Conservation (phyloP, 2,888 invertebrate species). For the Embidobia sp. region DNA sequence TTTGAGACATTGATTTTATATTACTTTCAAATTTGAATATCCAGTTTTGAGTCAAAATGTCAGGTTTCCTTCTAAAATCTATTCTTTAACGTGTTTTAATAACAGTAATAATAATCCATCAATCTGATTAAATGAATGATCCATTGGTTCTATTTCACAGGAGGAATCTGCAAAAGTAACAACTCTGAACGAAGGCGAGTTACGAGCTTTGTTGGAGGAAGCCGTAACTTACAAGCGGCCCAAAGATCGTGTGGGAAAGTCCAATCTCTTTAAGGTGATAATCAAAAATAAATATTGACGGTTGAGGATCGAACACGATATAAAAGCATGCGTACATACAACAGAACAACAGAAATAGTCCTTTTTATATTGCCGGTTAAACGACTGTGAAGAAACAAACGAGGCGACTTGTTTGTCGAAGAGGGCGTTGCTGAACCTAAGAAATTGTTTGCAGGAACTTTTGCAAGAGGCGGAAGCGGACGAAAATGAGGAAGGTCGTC, state of each 20-base stretch:
- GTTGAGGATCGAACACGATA: no score
- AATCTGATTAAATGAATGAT: not conserved
- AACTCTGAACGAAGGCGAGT: conserved; percentile 88
- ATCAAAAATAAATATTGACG: not conserved
- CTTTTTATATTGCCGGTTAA: no score
- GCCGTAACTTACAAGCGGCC: conserved; percentile 92
- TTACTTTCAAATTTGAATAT: no score
- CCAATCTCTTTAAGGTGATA: conserved; percentile 89
- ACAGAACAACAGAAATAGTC: no score
- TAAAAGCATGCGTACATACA: no score
- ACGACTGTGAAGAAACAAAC: no score
- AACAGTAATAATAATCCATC: no score
- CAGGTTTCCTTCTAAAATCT: no score
- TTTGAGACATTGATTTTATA: no score
- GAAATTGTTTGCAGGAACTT: conserved; percentile 85
- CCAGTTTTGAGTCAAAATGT: no score
- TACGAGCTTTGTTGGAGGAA: conserved; percentile 91
- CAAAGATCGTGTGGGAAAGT: conserved; percentile 92
- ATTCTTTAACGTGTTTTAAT: not conserved
- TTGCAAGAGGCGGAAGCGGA: conserved; percentile 90
- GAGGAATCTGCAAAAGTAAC: conserved; percentile 80
- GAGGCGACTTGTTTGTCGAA: no score
- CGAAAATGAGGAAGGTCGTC: conserved; percentile 83
- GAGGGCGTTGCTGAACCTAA: no score
- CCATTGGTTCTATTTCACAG: conserved; percentile 69